These are phyloP conservation scores for Sinocyclocheilus anshuiensis DNA, from an alignment of 2,113 vertebrate species.

Conservation along the genomic window DNA sequence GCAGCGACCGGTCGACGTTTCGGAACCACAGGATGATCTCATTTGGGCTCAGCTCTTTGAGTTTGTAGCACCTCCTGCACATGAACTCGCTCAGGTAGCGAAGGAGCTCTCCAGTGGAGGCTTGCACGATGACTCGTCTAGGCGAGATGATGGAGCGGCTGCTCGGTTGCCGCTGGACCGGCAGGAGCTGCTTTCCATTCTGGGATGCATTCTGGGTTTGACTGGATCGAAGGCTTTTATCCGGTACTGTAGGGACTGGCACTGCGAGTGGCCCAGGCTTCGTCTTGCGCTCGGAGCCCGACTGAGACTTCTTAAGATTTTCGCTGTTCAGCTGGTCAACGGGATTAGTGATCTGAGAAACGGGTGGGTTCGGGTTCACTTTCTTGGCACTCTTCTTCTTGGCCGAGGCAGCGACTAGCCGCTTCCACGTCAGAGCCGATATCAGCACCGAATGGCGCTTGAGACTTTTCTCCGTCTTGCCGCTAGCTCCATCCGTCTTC, in stretches of 20 bases:
- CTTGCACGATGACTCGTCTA: conserved; percentile 85
- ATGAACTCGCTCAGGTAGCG: conserved; percentile 91
- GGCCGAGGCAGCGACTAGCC: conserved; percentile 84
- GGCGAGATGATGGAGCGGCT: conserved; percentile 77
- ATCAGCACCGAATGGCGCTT: conserved; percentile 85
- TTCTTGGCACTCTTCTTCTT: conserved; percentile 93
- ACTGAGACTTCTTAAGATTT: conserved; percentile 66
- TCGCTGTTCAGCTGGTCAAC: conserved; percentile 68
- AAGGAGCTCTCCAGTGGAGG: conserved; percentile 89
- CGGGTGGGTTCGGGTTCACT: conserved; percentile 82
- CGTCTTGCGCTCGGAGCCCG: conserved; percentile 60
- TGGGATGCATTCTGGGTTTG: conserved; percentile 55
- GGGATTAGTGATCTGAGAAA: conserved; percentile 59
- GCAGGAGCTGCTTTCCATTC: conserved; percentile 65
- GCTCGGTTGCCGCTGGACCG: conserved; percentile 67
- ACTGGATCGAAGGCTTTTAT: conserved; percentile 51
- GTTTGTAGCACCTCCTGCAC: conserved; percentile 86
- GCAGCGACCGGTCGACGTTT: conserved; percentile 87
- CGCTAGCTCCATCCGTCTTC: conserved; percentile 63
- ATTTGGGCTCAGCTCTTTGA: conserved; percentile 88
- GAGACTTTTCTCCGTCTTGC: conserved; percentile 79
- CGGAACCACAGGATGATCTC: conserved; percentile 91
- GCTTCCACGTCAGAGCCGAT: conserved; percentile 89
- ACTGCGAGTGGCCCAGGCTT: conserved; percentile 75
- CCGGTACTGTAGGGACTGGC: conserved; percentile 75